Evolutionary conservation across 2,888 invertebrate genomes (phyloP).

Genomic region (Nomada ferruginata): DNA sequence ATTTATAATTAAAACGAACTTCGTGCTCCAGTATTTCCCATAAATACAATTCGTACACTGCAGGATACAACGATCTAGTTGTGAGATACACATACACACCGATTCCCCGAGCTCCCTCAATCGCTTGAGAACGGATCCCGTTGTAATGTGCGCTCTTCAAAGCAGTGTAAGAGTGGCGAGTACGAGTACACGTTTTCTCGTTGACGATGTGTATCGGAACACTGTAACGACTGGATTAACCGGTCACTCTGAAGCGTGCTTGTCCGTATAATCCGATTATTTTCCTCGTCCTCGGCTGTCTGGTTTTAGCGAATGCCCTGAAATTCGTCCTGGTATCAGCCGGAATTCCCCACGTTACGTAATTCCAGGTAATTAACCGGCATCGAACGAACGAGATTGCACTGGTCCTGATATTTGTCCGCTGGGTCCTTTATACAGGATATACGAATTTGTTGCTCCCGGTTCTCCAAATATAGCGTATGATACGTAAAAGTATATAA

Average conservation of each 20-base stretch:
- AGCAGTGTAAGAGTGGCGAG: slow-evolving; percentile 28
- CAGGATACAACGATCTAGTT: not conserved
- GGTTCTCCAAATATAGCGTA: too few relatives aligned
- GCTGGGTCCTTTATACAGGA: not conserved
- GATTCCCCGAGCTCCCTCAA: slow-evolving; percentile 4
- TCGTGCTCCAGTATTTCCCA: not conserved
- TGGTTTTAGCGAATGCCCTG: slow-evolving; percentile 56
- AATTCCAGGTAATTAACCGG: slow-evolving; percentile 69
- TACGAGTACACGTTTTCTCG: slow-evolving; percentile 14
- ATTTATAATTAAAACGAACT: not conserved
- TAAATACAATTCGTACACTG: not conserved
- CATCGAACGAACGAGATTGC: slow-evolving; percentile 30
- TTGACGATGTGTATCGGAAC: slow-evolving; percentile 29
- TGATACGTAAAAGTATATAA: too few relatives aligned
- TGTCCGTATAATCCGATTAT: slow-evolving; percentile 70
- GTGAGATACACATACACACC: slow-evolving; percentile 3
- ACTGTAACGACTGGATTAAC: slow-evolving; percentile 50
- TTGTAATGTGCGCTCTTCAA: slow-evolving; percentile 14
- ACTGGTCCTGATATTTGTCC: slow-evolving; percentile 23
- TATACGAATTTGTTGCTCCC: not conserved
- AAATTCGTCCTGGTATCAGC: slow-evolving; percentile 61
- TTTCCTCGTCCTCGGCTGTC: slow-evolving; percentile 62
- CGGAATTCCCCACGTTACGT: slow-evolving; percentile 62
- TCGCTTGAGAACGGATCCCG: slow-evolving; percentile 7
- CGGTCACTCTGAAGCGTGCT: slow-evolving; percentile 47